These are phyloP conservation scores for Synanthedon tipuliformis DNA, from an alignment of 2,888 invertebrate species.

Conservation along the genomic window DNA sequence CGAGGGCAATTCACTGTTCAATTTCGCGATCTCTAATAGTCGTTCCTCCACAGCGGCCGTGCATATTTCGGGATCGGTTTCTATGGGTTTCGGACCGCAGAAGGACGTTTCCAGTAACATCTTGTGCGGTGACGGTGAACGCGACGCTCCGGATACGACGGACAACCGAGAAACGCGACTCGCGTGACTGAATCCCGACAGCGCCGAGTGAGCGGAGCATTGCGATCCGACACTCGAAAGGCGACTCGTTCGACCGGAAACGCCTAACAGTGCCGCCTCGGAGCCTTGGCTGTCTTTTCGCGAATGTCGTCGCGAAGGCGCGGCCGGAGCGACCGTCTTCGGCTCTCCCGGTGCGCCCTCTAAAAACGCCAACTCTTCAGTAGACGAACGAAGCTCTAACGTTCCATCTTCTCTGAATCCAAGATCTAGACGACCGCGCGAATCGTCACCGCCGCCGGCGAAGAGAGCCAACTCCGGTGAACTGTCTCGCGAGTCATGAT, in stretches of 20 bases:
- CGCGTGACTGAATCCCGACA: constrained; percentile 39
- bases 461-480: constrained; percentile 87
- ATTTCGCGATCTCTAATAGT: constrained; percentile 49
- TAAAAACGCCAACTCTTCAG: constrained; percentile 88
- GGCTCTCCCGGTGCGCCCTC: constrained; percentile 59
- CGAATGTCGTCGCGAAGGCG: constrained; percentile 57
- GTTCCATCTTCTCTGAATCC: constrained; percentile 83
- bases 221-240: constrained; percentile 86
- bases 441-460: constrained; percentile 55
- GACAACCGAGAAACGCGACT: constrained; percentile 51
- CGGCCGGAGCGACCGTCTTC: constrained; percentile 2
- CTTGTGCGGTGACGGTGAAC: constrained; percentile 90
- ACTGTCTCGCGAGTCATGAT: constrained; percentile 87
- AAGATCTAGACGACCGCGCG: constrained; percentile 43
- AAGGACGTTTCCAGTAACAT: constrained; percentile 92
- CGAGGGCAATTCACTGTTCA: constrained; percentile 11
- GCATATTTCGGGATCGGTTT: constrained; percentile 61
- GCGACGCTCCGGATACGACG: constrained; percentile 67
- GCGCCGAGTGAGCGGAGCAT: constrained; percentile 72
- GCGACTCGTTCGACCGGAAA: constrained; percentile 84
- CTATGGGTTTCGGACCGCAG: constrained; percentile 84
- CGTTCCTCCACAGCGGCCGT: constrained; percentile 59
- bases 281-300: constrained; percentile 81
- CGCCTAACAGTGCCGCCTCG: constrained; percentile 79
- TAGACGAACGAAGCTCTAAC: constrained; percentile 86